phyloP scores from a whole-genome alignment of 2,888 invertebrate genomes.

The Pheosia gnoma region DNA sequence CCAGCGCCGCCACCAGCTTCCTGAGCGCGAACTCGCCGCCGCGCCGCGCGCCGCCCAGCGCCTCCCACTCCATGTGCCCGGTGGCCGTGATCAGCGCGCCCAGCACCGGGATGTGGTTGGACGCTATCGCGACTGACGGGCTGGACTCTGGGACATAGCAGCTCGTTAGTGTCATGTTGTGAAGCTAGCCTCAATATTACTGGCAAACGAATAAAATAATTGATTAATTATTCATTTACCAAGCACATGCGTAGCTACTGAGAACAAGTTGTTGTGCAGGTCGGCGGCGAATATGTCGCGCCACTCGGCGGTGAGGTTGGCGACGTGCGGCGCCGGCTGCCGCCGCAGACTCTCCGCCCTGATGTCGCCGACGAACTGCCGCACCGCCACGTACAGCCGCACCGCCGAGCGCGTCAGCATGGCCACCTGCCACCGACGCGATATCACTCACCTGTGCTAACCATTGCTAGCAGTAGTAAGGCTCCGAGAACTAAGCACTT shows the following conservation, averaged over 20 bases:
- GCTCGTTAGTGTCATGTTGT: too few species aligned
- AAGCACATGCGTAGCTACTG: slow-evolving; percentile 53
- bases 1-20: slow-evolving; percentile 19
- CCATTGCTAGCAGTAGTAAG: too few species aligned
- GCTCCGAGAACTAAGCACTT: too few species aligned
- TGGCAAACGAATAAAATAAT: too few species aligned
- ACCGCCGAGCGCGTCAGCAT: slow-evolving; percentile 79
- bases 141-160: slow-evolving; percentile 13
- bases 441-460: background rate
- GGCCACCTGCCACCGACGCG: slow-evolving; percentile 60
- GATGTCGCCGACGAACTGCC: slow-evolving; percentile 63
- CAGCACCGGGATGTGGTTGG: slow-evolving; percentile 25
- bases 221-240: slow-evolving; percentile 36
- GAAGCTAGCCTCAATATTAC: too few species aligned
- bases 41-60: slow-evolving; percentile 15
- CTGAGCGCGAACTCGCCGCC: slow-evolving; percentile 9
- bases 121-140: slow-evolving; percentile 13
- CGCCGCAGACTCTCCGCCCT: slow-evolving; percentile 48
- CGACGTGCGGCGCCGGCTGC: slow-evolving; percentile 56
- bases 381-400: slow-evolving; percentile 74
- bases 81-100: slow-evolving; percentile 22
- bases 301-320: slow-evolving; percentile 88
- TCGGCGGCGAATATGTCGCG: slow-evolving; percentile 88
- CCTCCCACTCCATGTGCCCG: slow-evolving; percentile 18
- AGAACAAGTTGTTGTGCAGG: slow-evolving; percentile 79